These are phyloP conservation scores for Fistularia tabacaria DNA, from an alignment of 2,797 vertebrate species.

Conservation along the genomic window DNA sequence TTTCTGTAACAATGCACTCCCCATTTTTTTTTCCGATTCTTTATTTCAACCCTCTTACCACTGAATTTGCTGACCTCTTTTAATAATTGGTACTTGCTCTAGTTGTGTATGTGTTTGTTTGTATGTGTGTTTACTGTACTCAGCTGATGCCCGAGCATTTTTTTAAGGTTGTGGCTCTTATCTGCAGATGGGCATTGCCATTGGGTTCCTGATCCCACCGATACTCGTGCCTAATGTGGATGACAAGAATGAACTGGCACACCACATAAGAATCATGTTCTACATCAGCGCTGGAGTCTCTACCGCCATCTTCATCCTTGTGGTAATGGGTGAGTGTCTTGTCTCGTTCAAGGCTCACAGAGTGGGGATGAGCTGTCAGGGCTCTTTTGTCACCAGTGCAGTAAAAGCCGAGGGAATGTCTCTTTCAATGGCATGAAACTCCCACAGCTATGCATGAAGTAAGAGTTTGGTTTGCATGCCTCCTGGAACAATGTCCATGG, in stretches of 20 bases:
- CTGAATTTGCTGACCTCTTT: too few species aligned
- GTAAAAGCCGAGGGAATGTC: neutral
- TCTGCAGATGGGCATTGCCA: slow-evolving; percentile 87
- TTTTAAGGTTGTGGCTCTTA: slow-evolving; percentile 10
- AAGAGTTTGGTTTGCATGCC: too few species aligned
- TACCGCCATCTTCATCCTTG: slow-evolving; percentile 85
- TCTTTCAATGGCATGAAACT: slow-evolving; percentile 13
- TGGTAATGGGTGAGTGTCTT: slow-evolving; percentile 83
- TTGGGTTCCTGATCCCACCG: slow-evolving; percentile 92
- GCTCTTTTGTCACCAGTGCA: slow-evolving; percentile 14
- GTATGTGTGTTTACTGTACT: neutral
- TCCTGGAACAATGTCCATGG: too few species aligned
- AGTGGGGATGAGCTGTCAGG: slow-evolving; percentile 1
- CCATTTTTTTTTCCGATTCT: slow-evolving; percentile 3
- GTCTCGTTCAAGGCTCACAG: neutral
- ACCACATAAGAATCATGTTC: slow-evolving; percentile 92
- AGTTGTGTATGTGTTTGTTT: too few species aligned
- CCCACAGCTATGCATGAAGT: slow-evolving; percentile 8
- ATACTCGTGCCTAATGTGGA: slow-evolving; percentile 87
- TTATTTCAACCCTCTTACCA: slow-evolving; percentile 3
- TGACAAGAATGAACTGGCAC: slow-evolving; percentile 77
- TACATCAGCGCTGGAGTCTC: slow-evolving; percentile 87
- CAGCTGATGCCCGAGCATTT: neutral
- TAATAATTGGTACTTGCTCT: too few species aligned
- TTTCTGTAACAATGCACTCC: neutral